phyloP scores from a whole-genome alignment of 1,140 invertebrate genomes.

The Asbolus verrucosus region DNA sequence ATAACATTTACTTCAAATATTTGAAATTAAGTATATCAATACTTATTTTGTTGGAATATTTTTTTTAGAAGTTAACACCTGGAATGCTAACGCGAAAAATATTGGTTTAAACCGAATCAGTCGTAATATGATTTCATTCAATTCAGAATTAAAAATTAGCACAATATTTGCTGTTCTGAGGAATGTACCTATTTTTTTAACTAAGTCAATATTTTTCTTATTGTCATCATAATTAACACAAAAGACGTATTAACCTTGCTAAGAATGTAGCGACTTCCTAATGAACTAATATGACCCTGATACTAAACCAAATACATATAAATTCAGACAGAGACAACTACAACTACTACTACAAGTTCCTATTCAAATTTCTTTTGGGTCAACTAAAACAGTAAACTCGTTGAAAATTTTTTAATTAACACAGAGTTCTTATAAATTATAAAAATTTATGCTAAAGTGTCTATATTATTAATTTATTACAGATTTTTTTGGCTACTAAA shows the following conservation, averaged over 20 bases:
- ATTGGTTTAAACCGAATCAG: conserved; percentile 1
- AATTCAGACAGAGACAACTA: conserved; percentile 3
- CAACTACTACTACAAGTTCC: conserved; percentile 1
- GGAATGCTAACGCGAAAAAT: too few species aligned
- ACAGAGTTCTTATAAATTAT: too few species aligned
- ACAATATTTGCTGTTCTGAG: not conserved
- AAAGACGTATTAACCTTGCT: not conserved
- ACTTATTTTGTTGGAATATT: too few species aligned
- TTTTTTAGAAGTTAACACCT: too few species aligned
- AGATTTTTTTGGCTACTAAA: too few species aligned
- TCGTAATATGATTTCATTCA: not conserved
- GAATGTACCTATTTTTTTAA: not conserved
- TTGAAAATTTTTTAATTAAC: too few species aligned
- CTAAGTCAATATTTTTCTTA: not conserved
- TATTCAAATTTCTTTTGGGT: conserved; percentile 14
- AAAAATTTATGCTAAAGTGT: too few species aligned
- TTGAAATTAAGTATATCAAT: too few species aligned
- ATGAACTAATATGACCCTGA: conserved; percentile 27
- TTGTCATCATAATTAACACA: too few species aligned
- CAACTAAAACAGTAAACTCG: conserved; percentile 20
- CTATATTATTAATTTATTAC: too few species aligned
- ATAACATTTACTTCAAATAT: too few species aligned
- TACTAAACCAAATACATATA: conserved; percentile 33
- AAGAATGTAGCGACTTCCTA: conserved; percentile 23
- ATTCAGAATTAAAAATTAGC: conserved; percentile 6